phyloP scores from a whole-genome alignment of 2,113 vertebrate species.

The Brachypteracias leptosomus region DNA sequence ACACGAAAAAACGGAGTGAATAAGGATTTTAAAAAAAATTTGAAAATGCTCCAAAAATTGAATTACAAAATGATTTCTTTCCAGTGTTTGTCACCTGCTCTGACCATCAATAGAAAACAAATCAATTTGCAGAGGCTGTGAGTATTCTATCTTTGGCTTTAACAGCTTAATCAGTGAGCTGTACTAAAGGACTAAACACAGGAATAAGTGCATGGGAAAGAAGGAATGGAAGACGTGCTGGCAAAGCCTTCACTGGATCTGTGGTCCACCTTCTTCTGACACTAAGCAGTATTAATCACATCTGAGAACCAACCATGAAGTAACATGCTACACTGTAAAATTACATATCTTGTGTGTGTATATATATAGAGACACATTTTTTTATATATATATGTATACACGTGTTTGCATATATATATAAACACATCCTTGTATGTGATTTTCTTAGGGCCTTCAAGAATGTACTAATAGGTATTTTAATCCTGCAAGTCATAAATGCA shows the following conservation, averaged over 20 bases:
- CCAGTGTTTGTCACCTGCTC: not conserved
- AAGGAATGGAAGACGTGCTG: not conserved
- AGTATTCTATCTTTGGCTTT: not conserved
- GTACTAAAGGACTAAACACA: not conserved
- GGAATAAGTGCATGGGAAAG: not conserved
- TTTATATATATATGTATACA: too few relatives aligned
- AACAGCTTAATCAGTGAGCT: not conserved
- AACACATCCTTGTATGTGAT: not conserved
- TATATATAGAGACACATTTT: not conserved
- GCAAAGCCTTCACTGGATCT: not conserved
- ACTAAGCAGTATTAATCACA: not conserved
- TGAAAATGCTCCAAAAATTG: not conserved
- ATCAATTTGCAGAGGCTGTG: not conserved
- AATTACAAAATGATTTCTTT: not conserved
- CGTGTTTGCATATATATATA: too few relatives aligned
- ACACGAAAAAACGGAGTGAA: not conserved
- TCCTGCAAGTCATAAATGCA: not conserved
- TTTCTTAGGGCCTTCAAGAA: not conserved
- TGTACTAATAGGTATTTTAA: not conserved
- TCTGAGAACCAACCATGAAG: not conserved
- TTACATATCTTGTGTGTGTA: not conserved
- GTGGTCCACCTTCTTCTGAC: not conserved
- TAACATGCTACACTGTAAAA: not conserved
- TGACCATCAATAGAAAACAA: not conserved
- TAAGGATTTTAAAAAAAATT: not conserved